phyloP scores from a whole-genome alignment of 1,140 invertebrate genomes.

The Gryon sp. region DNA sequence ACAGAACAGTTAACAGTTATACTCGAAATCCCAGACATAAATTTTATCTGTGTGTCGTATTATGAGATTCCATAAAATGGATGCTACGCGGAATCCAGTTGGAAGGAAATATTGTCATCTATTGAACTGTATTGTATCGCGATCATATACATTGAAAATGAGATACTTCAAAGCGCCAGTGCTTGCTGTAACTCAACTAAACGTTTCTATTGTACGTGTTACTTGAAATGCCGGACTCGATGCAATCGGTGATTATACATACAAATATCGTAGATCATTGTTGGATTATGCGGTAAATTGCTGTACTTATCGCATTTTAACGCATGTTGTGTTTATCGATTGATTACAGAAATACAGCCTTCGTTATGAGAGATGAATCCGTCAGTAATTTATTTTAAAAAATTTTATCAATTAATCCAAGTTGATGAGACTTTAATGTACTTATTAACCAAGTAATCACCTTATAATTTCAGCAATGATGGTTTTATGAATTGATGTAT shows the following conservation, averaged over 20 bases:
- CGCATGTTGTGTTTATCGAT: constrained; percentile 48
- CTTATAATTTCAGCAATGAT: too few relatives aligned
- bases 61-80: constrained; percentile 63
- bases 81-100: constrained; percentile 57
- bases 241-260: constrained; percentile 61
- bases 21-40: constrained; percentile 43
- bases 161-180: constrained; percentile 60
- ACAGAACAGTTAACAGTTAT: constrained; percentile 12
- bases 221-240: constrained; percentile 53
- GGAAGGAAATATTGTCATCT: constrained; percentile 59
- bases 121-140: constrained; percentile 52
- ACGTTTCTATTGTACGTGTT: constrained; percentile 62
- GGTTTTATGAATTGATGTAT: too few relatives aligned
- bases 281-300: constrained; percentile 50
- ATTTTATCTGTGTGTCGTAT: constrained; percentile 39
- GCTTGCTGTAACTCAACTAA: constrained; percentile 61
- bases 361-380: constrained; percentile 34
- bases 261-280: constrained; percentile 64
- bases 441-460: too few relatives aligned
- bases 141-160: constrained; percentile 59
- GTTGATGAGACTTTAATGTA: too few relatives aligned
- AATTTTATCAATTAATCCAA: constrained; percentile 5
- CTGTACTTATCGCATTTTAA: constrained; percentile 58
- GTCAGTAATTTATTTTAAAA: not conserved
- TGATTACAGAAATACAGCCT: constrained; percentile 59